These are phyloP conservation scores for Sipunculus nudus DNA, from an alignment of 2,888 invertebrate species.

Conservation along the genomic window DNA sequence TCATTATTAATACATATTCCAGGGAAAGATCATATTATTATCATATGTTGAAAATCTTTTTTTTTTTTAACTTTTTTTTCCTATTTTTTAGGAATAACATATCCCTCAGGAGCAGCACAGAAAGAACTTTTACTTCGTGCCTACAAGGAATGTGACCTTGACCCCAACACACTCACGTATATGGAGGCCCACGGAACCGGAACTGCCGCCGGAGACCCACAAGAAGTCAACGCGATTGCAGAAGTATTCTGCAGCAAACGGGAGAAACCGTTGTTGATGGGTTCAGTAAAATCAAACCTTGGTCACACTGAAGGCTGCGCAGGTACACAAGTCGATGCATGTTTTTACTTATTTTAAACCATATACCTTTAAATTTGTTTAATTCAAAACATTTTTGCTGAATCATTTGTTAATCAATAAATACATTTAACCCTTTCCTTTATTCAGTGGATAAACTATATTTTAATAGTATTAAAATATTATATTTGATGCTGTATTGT, in stretches of 20 bases:
- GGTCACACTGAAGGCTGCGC: conserved; percentile 88
- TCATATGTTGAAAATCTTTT: neutral
- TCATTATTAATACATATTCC: too few species aligned
- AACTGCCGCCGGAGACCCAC: neutral
- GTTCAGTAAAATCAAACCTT: conserved; percentile 97
- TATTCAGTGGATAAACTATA: too few species aligned
- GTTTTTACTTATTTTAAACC: too few species aligned
- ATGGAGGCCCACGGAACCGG: neutral
- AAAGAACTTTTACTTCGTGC: neutral
- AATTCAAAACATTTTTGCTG: too few species aligned
- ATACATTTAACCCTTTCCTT: too few species aligned
- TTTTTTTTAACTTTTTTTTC: too few species aligned
- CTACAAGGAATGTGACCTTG: neutral
- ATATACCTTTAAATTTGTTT: too few species aligned
- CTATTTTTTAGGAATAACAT: neutral
- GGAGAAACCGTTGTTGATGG: conserved; percentile 79
- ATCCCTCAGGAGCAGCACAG: neutral
- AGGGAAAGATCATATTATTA: too few species aligned
- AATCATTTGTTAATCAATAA: too few species aligned
- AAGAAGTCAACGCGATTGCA: conserved; percentile 89
- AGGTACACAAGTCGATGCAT: too few species aligned
- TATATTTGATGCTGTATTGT: too few species aligned
- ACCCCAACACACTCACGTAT: neutral
- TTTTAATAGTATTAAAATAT: too few species aligned
- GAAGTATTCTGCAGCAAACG: conserved; percentile 67